A percentile compares a stretch with the other conserved stretches of the same genome.
Conservation (phyloP, 1,140 invertebrate species). For the Drosophila burlai region DNA sequence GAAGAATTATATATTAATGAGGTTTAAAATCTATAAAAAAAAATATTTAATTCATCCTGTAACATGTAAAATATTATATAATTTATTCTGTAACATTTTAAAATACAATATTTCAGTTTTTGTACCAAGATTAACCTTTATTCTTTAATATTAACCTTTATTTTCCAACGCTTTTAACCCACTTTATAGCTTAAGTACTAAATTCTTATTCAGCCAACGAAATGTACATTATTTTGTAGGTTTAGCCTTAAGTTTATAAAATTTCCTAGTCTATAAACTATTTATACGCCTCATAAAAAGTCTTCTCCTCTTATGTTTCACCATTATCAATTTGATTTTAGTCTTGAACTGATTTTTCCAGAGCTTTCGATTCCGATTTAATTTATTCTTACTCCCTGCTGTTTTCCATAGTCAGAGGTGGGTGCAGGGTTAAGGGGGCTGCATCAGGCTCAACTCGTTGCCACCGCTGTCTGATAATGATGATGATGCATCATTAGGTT, state of each 20-base stretch:
- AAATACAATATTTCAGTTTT: too few species aligned
- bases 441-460: conserved; percentile 2
- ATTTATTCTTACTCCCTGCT: not conserved
- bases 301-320: too few species aligned
- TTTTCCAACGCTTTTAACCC: too few species aligned
- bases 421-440: not conserved
- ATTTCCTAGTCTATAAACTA: not conserved
- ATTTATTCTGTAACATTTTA: too few species aligned
- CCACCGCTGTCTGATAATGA: conserved; percentile 48
- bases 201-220: not conserved
- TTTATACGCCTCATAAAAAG: too few species aligned
- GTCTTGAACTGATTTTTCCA: not conserved
- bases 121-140: too few species aligned
- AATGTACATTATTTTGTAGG: not conserved
- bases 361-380: conserved; percentile 1
- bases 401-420: not conserved
- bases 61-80: too few species aligned
- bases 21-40: too few species aligned
- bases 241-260: not conserved
- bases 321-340: not conserved
- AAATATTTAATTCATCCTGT: too few species aligned
- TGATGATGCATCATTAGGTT: conserved; percentile 82
- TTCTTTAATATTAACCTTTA: too few species aligned
- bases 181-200: not conserved
- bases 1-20: too few species aligned